A percentile compares a stretch with the other conserved stretches of the same genome.
Evolutionary conservation across 2,113 vertebrate species (phyloP).

Genomic region (Strix uralensis): DNA sequence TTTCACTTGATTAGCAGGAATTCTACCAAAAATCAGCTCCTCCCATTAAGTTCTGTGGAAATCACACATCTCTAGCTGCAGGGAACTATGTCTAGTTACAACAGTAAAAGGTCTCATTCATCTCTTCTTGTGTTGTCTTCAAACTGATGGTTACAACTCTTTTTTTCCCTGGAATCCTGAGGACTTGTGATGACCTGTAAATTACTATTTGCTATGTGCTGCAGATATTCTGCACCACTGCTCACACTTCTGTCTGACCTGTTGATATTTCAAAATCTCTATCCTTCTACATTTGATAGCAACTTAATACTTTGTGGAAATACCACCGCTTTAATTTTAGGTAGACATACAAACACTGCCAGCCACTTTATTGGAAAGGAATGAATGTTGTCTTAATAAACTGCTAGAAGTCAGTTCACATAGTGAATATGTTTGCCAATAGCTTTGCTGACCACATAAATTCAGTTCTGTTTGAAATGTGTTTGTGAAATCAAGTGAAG

Average conservation of each 20-base stretch:
- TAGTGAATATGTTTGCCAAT: neutral
- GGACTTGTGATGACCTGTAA: neutral
- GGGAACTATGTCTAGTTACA: neutral
- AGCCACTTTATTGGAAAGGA: neutral
- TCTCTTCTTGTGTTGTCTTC: neutral
- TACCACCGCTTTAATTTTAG: neutral
- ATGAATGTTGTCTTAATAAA: neutral
- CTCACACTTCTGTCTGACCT: neutral
- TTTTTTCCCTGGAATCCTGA: neutral
- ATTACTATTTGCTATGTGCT: neutral
- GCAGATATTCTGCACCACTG: neutral
- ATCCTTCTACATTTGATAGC: neutral
- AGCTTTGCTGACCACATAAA: neutral
- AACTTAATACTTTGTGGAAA: neutral
- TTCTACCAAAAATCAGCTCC: neutral
- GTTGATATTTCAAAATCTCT: neutral
- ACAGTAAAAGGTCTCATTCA: neutral
- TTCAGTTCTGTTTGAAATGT: slow-evolving; percentile 9
- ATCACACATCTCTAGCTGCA: fast-evolving
- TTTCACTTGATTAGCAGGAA: neutral
- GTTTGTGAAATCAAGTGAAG: neutral
- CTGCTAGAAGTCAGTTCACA: neutral
- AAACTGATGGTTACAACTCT: neutral
- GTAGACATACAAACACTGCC: neutral
- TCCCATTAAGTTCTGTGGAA: neutral